These are phyloP conservation scores for Aphelocoma coerulescens DNA, from an alignment of 2,113 vertebrate species.

Conservation along the genomic window DNA sequence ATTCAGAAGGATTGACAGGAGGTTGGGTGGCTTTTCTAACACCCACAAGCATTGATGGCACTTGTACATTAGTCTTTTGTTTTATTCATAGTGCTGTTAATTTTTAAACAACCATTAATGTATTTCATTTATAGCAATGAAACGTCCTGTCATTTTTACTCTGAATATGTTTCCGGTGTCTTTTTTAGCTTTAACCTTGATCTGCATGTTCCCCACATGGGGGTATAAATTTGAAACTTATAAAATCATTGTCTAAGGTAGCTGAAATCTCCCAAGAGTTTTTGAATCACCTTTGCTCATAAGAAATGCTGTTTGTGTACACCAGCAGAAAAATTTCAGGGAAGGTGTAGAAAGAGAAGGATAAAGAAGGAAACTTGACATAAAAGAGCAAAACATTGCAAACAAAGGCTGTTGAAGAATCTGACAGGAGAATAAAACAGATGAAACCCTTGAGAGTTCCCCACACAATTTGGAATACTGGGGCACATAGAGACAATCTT, in stretches of 20 bases:
- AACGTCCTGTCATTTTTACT: neutral
- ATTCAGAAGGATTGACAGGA: neutral
- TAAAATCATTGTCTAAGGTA: neutral
- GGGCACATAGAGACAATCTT: neutral
- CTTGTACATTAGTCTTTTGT: neutral
- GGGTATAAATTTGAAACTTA: neutral
- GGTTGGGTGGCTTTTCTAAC: neutral
- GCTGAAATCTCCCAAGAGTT: neutral
- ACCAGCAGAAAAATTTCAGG: neutral
- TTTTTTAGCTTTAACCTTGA: neutral
- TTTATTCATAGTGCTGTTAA: slow-evolving; percentile 39
- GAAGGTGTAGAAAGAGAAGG: neutral
- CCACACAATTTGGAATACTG: neutral
- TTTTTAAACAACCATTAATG: slow-evolving; percentile 26
- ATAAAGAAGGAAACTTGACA: neutral
- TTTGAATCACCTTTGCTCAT: neutral
- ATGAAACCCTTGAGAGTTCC: neutral
- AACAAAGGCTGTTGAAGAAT: neutral
- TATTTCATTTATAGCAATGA: slow-evolving; percentile 5
- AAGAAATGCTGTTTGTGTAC: neutral
- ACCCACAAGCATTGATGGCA: neutral
- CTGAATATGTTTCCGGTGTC: neutral
- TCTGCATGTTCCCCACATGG: neutral
- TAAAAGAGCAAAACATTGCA: neutral
- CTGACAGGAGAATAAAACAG: neutral